phyloP scores from a whole-genome alignment of 2,888 invertebrate genomes.

The Phortica okadai region DNA sequence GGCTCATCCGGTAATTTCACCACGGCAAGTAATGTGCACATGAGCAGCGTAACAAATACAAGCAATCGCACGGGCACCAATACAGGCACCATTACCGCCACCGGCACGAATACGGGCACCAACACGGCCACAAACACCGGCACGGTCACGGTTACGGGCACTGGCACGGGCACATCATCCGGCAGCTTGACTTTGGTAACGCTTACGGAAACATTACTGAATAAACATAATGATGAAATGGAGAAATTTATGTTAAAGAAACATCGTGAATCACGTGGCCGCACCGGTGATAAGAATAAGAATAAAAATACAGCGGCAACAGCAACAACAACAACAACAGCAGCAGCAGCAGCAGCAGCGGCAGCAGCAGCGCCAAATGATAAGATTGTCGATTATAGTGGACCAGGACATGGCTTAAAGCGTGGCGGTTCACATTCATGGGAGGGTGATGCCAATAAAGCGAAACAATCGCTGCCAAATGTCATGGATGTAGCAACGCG shows the following conservation, averaged over 20 bases:
- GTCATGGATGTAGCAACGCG: constrained; percentile 44
- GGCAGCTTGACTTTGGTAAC: constrained; percentile 76
- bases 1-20: constrained; percentile 81
- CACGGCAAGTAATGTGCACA: constrained; percentile 79
- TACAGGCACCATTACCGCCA: constrained; percentile 77
- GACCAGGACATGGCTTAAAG: constrained; percentile 79
- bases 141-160: constrained; percentile 43
- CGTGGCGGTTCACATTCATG: constrained; percentile 81
- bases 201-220: constrained; percentile 80
- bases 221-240: constrained; percentile 89
- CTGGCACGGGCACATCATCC: constrained; percentile 52
- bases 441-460: constrained; percentile 80
- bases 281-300: constrained; percentile 76
- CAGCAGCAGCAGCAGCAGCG: constrained; percentile 56
- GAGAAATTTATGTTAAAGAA: constrained; percentile 86
- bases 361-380: constrained; percentile 35
- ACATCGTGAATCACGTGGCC: constrained; percentile 81
- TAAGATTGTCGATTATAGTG: constrained; percentile 62
- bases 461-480: constrained; percentile 77
- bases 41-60: constrained; percentile 78
- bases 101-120: constrained; percentile 77
- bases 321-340: constrained; percentile 70
- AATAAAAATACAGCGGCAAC: constrained; percentile 51
- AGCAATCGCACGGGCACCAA: constrained; percentile 70
- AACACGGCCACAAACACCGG: constrained; percentile 77